Percentiles rank a stretch among this genome's conserved stretches.
These are phyloP conservation scores for Oncorhynchus nerka DNA, from an alignment of 2,113 vertebrate species.

Conservation along the genomic window DNA sequence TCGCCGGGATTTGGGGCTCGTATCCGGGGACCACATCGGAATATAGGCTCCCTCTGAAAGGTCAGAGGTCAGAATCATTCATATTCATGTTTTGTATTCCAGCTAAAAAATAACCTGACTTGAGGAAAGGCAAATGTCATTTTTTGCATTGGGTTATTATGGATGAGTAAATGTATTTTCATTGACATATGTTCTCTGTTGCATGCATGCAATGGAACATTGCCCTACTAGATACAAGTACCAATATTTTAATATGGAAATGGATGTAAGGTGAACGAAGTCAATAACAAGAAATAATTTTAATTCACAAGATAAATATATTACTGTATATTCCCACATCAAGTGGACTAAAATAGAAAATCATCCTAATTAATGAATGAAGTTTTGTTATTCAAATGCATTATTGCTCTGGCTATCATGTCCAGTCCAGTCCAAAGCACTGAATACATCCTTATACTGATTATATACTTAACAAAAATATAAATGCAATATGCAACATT, in stretches of 20 bases:
- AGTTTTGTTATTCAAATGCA: not conserved
- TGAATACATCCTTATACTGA: not conserved
- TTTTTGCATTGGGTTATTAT: not conserved
- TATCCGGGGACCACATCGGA: slow-evolving; percentile 80
- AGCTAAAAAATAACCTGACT: too few relatives aligned
- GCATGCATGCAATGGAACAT: not conserved
- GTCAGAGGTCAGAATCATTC: slow-evolving; percentile 38
- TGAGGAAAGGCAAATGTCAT: too few relatives aligned
- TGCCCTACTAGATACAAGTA: not conserved
- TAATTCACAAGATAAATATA: too few relatives aligned
- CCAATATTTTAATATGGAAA: not conserved
- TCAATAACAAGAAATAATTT: not conserved
- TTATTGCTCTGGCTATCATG: not conserved
- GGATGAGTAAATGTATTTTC: not conserved
- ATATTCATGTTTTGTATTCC: not conserved
- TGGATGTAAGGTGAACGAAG: not conserved
- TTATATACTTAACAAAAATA: not conserved
- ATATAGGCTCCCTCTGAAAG: slow-evolving; percentile 78
- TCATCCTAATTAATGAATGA: not conserved
- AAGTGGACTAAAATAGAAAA: not conserved
- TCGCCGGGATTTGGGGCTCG: slow-evolving; percentile 81
- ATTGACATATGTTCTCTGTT: not conserved
- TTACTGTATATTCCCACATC: not conserved
- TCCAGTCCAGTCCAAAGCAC: not conserved
- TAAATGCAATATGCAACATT: too few relatives aligned